Evolutionary conservation across 1,140 invertebrate species (phyloP), one percentile per base, ranked within the genome.

Genomic region (Hydropsyche tenuis): DNA sequence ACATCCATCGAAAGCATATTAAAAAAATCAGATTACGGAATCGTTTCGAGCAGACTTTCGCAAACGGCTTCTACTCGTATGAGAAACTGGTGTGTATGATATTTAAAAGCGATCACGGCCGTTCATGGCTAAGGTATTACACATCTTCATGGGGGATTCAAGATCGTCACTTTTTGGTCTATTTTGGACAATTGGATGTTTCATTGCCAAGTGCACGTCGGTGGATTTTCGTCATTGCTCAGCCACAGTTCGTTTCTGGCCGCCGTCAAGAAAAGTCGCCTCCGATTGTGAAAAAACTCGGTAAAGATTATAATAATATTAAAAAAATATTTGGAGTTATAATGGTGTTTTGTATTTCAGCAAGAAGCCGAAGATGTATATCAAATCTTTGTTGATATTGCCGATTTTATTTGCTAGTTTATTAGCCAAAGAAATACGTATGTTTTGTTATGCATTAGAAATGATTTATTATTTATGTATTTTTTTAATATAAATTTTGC

Each of bases 151-250:
- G 2, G 25, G 6, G 23, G 25, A 11, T 60, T 60, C 20, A 14
- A 12, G 23, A 1, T 37, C 12, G 11, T 60, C 7, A 60, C n/a
- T 25, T 25, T 37, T 9, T 3, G 3, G 9, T 4, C 3, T 37
- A 37, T 37, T 37, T 9, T 4, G 30, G 3, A 37, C 30, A 4
- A n/a, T 60, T 25, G 1, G 20, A 23, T n/a, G 23, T 60, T 60
- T 60, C 56, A 60, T 60, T 60, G 56, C 56, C 56, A 60, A 60
- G 22, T 25, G n/a, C 45, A 48, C 12, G 23, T 60, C 56, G 3
- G 12, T 25, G 22, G 56, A 22, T 12, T 23, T 60, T 60, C 22
- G 14, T 14, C 56, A 53, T 25, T 22, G 23, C 4, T 25, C 14
- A 23, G 11, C n/a, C 22, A 4, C 56, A 60, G 56, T 60, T 25